Conservation (phyloP, 2,888 invertebrate species). For the Oscheius sp. region DNA sequence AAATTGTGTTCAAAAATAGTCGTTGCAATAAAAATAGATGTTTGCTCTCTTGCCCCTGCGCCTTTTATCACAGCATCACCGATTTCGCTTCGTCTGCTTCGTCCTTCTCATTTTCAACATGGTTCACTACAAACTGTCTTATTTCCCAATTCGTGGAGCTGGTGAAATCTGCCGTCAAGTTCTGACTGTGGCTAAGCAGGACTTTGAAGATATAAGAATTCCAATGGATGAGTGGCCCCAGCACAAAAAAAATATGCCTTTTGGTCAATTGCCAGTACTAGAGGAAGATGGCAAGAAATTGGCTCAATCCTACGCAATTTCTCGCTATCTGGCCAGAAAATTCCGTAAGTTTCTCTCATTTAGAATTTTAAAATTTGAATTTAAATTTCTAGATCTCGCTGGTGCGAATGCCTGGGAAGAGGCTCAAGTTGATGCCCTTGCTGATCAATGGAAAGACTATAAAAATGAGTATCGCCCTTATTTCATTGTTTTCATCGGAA, state of each 20-base stretch:
- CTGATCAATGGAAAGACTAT: slow-evolving; percentile 54
- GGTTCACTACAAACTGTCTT: slow-evolving; percentile 48
- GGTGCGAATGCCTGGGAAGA: slow-evolving; percentile 49
- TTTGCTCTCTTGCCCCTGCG: too few species aligned
- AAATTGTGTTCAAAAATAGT: too few species aligned
- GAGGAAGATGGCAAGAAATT: slow-evolving; percentile 47
- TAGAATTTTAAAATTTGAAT: background rate
- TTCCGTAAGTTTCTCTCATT: slow-evolving; percentile 34
- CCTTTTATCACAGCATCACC: too few species aligned
- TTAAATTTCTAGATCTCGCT: slow-evolving; percentile 38
- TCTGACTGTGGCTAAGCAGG: slow-evolving; percentile 41
- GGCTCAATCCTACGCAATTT: slow-evolving; percentile 51
- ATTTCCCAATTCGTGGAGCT: slow-evolving; percentile 48
- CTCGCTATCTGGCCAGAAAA: slow-evolving; percentile 44
- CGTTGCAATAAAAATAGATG: too few species aligned
- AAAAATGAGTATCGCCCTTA: slow-evolving; percentile 40
- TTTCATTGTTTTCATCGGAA: slow-evolving; percentile 44
- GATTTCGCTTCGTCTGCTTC: too few species aligned
- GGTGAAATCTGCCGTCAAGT: slow-evolving; percentile 46
- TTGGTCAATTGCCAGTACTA: slow-evolving; percentile 55
- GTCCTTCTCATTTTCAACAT: too few species aligned
- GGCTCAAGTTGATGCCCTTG: slow-evolving; percentile 50
- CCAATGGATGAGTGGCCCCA: slow-evolving; percentile 49
- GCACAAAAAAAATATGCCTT: slow-evolving; percentile 48
- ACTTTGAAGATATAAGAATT: slow-evolving; percentile 52